Percentiles rank a stretch among this genome's conserved stretches.
Conservation (phyloP, 2,797 vertebrate species). For the Malurus leucopterus region DNA sequence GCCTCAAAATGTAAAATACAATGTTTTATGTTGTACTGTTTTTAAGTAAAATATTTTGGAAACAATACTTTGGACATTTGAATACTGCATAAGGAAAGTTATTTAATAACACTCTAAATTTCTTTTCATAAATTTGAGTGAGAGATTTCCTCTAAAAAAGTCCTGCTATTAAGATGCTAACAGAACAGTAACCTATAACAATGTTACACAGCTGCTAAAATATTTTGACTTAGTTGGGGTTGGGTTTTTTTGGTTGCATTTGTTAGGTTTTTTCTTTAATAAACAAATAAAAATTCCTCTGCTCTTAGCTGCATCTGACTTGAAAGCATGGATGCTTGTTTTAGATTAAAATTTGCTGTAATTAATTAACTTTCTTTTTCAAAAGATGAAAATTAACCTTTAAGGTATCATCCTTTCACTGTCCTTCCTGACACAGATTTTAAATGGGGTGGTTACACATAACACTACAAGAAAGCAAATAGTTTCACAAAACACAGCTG, state of each 20-base stretch:
- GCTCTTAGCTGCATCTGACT: not conserved
- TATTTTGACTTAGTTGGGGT: not conserved
- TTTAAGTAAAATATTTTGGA: not conserved
- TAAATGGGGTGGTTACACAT: not conserved
- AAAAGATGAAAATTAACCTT: not conserved
- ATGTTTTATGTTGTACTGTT: not conserved
- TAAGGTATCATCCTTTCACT: not conserved
- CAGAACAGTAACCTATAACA: not conserved
- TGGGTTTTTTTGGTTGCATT: not conserved
- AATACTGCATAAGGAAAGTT: fast-evolving
- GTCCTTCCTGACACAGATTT: not conserved
- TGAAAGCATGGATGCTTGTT: fast-evolving
- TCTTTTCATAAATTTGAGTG: not conserved
- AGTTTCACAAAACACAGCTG: not conserved
- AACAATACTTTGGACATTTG: not conserved
- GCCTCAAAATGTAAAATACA: not conserved
- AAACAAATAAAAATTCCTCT: not conserved
- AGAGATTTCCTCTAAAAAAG: not conserved
- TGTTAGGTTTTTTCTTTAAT: not conserved
- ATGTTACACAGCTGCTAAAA: not conserved
- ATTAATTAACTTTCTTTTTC: not conserved
- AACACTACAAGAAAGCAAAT: not conserved
- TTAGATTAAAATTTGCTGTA: not conserved
- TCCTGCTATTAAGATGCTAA: not conserved
- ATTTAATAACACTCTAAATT: not conserved